phyloP scores from a whole-genome alignment of 2,113 vertebrate species.

The Bombycilla garrulus region DNA sequence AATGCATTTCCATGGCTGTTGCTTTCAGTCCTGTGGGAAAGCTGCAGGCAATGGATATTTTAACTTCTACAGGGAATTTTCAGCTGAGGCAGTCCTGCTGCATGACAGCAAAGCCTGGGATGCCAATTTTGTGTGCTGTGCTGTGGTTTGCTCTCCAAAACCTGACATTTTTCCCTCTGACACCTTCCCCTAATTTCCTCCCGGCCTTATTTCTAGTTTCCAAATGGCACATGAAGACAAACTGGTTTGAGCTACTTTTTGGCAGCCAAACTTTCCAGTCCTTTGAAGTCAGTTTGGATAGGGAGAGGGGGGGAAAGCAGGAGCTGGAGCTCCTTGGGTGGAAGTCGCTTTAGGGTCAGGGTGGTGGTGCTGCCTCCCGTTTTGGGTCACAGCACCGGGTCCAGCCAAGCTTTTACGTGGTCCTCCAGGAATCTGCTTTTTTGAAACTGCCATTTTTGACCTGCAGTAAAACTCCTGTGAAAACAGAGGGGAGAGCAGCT shows the following conservation, averaged over 20 bases:
- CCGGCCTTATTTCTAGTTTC: background rate
- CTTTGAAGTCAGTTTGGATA: background rate
- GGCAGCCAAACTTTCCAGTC: background rate
- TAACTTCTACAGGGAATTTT: background rate
- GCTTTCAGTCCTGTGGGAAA: background rate
- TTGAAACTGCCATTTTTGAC: fast-evolving
- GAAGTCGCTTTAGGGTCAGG: fast-evolving
- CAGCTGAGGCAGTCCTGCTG: background rate
- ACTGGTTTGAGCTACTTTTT: background rate
- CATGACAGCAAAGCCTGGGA: fast-evolving
- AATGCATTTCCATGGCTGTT: background rate
- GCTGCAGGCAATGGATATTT: background rate
- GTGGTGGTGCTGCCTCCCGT: background rate
- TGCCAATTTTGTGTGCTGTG: background rate
- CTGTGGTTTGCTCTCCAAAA: background rate
- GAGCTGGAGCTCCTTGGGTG: background rate
- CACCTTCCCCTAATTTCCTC: background rate
- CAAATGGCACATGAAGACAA: background rate
- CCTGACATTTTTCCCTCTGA: background rate
- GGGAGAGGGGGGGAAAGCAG: background rate
- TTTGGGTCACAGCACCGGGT: background rate
- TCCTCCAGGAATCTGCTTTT: background rate
- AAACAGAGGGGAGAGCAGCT: background rate
- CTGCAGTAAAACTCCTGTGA: fast-evolving
- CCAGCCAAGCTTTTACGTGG: background rate